A percentile compares a stretch with the other conserved stretches of the same genome.
These are phyloP conservation scores for Spatulosminthurus flaviceps DNA, from an alignment of 2,888 invertebrate species.

Conservation along the genomic window DNA sequence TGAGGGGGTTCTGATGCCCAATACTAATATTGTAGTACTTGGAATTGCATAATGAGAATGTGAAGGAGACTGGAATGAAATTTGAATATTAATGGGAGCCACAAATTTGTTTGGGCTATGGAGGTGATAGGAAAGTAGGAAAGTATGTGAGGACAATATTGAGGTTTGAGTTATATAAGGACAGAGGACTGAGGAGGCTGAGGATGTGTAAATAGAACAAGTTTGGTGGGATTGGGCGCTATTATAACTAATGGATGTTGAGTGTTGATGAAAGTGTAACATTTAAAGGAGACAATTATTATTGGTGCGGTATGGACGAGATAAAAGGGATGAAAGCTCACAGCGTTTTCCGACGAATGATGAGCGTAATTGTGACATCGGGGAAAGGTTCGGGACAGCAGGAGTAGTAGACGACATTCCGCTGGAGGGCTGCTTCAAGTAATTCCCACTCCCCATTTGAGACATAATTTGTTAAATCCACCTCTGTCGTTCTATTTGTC, in stretches of 20 bases:
- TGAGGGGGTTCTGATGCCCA: too few species aligned
- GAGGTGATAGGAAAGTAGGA: neutral
- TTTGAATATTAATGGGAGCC: constrained; percentile 2
- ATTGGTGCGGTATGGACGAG: neutral
- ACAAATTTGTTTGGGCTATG: neutral
- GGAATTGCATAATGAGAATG: neutral
- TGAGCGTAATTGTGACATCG: constrained; percentile 70
- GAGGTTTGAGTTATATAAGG: too few species aligned
- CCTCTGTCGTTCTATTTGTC: constrained; percentile 66
- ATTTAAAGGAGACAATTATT: too few species aligned
- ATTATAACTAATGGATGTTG: constrained; percentile 15
- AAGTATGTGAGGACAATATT: too few species aligned
- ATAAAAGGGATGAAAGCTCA: constrained; percentile 59
- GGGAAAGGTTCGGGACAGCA: constrained; percentile 68
- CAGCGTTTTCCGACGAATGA: constrained; percentile 68
- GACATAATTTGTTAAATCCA: constrained; percentile 70
- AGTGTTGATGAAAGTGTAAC: constrained; percentile 25
- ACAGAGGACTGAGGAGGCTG: too few species aligned
- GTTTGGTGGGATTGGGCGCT: neutral
- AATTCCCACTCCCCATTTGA: constrained; percentile 72
- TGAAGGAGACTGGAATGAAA: neutral
- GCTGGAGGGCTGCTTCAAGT: constrained; percentile 67
- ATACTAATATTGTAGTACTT: too few species aligned
- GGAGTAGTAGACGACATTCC: constrained; percentile 68
- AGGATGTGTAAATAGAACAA: too few species aligned